Base-by-base conservation (phyloP, 2,797 vertebrate genomes). In the Cyclura pinguis region DNA sequence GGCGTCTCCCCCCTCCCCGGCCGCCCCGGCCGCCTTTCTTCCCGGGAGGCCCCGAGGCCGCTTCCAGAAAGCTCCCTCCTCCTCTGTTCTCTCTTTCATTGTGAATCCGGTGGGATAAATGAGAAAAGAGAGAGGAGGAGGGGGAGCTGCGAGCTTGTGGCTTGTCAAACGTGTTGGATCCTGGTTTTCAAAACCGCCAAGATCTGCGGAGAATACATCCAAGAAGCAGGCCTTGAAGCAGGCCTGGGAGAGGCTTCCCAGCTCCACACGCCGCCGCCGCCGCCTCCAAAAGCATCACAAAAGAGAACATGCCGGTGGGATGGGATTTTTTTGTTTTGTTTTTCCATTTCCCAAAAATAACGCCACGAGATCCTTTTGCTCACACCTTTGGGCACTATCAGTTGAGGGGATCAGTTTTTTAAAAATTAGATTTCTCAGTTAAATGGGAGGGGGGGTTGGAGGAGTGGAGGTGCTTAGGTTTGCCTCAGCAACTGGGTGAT, bases 61-160 rank as follows among this genome's bases (percentile, higher is more conserved):
- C 42, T 50, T 57, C 90, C 85, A 72, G 47, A 24, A n/a, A 73
- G 86, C 89, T 91, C 67, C 55, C 57, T 82, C 92, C 91, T 52
- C 88, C 86, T 86, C 2, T 10, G 50, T 16, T n/a, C 80, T 87
- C 35, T 42, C 52, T 74, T n/a, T 14, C 50, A 38, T 57, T 57
- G 52, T 86, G 86, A 64, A 62, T 12, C 24, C 50, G 24, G 29
- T 6, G 42, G 42, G 32, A 16, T 4, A 24, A 13, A 52, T 22
- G 69, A 83, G 82, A 80, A 90, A 84, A 90, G 93, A 52, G 35
- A 6, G 69, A 38, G 57, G 3, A 59, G 85, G 80, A 80, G 90
- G 86, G 86, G 84, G 13, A 84, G 84, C 16, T 12, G 42, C 2
- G 59, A 27, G 74, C 1, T 7, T 24, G 57, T 1, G 57, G 24